Conservation (phyloP, 1,140 invertebrate species). For the Papilio polyxenes region DNA sequence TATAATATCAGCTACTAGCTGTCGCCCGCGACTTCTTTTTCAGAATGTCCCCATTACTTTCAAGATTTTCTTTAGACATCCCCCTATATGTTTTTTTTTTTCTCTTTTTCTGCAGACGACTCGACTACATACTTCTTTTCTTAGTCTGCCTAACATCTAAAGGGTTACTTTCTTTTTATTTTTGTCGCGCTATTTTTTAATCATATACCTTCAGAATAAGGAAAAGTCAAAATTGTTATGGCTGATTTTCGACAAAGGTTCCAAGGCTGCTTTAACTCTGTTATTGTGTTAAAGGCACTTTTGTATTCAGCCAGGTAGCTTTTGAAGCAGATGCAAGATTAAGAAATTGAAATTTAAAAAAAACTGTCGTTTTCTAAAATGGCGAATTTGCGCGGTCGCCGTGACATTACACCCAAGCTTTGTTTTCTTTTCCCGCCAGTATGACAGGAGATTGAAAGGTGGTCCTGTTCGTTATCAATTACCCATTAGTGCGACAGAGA, state of each 20-base stretch:
- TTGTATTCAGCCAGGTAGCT: background rate
- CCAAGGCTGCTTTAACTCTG: background rate
- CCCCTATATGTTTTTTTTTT: background rate
- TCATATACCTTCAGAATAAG: background rate
- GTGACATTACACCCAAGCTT: background rate
- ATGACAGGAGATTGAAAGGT: background rate
- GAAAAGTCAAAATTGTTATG: background rate
- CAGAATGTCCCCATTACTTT: background rate
- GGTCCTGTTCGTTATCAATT: background rate
- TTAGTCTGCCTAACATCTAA: background rate
- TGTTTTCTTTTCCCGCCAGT: background rate
- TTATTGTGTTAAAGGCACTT: background rate
- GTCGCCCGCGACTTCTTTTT: background rate
- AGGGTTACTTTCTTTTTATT: conserved; percentile 17
- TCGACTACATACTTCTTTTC: background rate
- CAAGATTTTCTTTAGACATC: conserved; percentile 11
- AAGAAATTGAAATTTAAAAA: background rate
- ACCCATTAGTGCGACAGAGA: background rate
- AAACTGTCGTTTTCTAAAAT: background rate
- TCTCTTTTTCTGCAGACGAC: background rate
- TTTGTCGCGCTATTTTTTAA: background rate
- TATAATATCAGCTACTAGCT: conserved; percentile 6
- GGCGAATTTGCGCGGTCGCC: background rate
- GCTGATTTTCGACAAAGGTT: too few species aligned
- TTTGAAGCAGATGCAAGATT: background rate